A percentile compares a stretch with the other conserved stretches of the same genome.
Evolutionary conservation across 2,797 vertebrate species (phyloP).

Genomic region (Chromis chromis): DNA sequence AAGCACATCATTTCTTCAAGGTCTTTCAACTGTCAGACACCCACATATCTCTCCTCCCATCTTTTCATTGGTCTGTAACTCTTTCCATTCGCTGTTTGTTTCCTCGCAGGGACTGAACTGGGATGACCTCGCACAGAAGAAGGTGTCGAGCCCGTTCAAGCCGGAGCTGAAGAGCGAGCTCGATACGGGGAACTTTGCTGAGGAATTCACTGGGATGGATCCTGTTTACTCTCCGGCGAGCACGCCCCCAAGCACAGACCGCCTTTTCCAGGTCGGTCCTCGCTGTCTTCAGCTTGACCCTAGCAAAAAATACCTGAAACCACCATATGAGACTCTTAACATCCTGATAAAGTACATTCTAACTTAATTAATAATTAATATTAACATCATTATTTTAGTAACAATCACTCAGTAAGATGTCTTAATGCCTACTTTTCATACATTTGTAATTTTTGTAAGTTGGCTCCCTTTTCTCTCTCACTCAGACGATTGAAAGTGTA

Average conservation of each 20-base stretch:
- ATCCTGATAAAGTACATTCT: background rate
- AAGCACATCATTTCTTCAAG: conserved; percentile 91
- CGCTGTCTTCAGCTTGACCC: background rate
- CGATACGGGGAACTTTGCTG: conserved; percentile 93
- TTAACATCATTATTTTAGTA: too few relatives aligned
- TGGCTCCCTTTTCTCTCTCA: background rate
- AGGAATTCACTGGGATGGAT: conserved; percentile 94
- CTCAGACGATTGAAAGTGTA: background rate
- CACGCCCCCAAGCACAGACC: conserved; percentile 90
- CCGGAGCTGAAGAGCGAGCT: conserved; percentile 92
- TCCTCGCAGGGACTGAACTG: conserved; percentile 87
- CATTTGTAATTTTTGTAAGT: background rate
- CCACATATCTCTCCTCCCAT: background rate
- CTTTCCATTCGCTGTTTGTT: conserved; percentile 4
- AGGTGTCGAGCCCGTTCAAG: conserved; percentile 88
- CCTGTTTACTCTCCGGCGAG: conserved; percentile 93
- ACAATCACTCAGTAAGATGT: background rate
- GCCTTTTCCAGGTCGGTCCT: conserved; percentile 88
- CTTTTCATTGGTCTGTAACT: background rate
- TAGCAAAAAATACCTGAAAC: background rate
- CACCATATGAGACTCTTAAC: background rate
- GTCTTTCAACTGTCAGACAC: conserved; percentile 64
- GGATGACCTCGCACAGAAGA: conserved; percentile 88
- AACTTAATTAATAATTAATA: background rate
- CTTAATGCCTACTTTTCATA: too few relatives aligned